These are phyloP conservation scores for Antitype chi DNA, from an alignment of 2,888 invertebrate species.

Conservation along the genomic window DNA sequence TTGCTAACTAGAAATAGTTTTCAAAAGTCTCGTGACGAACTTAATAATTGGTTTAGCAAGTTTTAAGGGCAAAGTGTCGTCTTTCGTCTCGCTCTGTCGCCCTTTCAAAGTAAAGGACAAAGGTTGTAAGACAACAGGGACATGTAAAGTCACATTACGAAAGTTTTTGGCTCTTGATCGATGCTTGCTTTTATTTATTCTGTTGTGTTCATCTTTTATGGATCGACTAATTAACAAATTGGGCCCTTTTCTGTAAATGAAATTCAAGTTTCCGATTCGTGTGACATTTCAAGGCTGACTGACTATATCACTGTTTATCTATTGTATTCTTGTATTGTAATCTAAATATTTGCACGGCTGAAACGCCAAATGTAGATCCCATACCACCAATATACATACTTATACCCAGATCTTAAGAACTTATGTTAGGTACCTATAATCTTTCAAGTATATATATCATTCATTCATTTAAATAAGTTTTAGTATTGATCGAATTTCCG, in stretches of 20 bases:
- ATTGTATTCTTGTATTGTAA: background rate
- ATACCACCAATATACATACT: too few relatives aligned
- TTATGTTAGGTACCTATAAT: too few relatives aligned
- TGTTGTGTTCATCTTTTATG: background rate
- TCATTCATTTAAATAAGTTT: background rate
- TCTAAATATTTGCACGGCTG: too few relatives aligned
- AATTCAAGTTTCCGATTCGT: background rate
- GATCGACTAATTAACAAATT: background rate
- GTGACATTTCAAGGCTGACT: background rate
- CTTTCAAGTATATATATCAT: too few relatives aligned
- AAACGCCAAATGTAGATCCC: too few relatives aligned
- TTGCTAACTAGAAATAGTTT: slow-evolving; percentile 10
- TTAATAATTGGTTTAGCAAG: slow-evolving; percentile 29
- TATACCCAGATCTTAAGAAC: too few relatives aligned
- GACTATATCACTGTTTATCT: background rate
- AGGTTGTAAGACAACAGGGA: slow-evolving; percentile 3
- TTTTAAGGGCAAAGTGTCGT: slow-evolving; percentile 22
- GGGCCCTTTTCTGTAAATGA: background rate
- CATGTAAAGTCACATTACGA: slow-evolving; percentile 17
- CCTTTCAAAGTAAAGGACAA: slow-evolving; percentile 17
- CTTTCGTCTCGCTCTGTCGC: slow-evolving; percentile 12
- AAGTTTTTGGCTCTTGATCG: background rate
- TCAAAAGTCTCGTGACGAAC: slow-evolving; percentile 10
- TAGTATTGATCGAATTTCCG: background rate
- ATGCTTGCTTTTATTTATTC: slow-evolving; percentile 8